Percentiles rank a stretch among this genome's conserved stretches.
phyloP scores from a whole-genome alignment of 2,888 invertebrate species.

The Tenthredo scrophulariae region DNA sequence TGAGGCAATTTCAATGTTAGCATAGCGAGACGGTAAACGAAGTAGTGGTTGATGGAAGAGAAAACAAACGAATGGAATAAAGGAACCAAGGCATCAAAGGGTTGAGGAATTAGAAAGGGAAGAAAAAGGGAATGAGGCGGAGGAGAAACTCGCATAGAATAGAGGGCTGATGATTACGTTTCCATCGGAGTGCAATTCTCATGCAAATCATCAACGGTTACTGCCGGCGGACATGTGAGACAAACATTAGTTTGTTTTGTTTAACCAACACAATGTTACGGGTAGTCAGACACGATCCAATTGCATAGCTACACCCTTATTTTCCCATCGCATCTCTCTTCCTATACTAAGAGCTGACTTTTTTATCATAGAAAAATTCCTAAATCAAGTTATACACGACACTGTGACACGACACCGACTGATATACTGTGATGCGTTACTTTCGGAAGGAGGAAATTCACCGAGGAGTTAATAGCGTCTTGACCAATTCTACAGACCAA shows the following conservation, averaged over 20 bases:
- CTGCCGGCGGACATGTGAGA: constrained; percentile 47
- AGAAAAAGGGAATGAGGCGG: not conserved
- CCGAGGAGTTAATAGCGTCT: not conserved
- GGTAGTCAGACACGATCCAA: constrained; percentile 18
- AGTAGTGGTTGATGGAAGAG: not conserved
- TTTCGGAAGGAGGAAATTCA: not conserved
- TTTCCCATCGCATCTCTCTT: not conserved
- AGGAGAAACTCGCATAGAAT: not conserved
- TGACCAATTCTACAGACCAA: not conserved
- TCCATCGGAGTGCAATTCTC: constrained; percentile 39
- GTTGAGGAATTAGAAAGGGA: not conserved
- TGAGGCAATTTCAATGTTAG: not conserved
- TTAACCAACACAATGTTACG: constrained; percentile 8
- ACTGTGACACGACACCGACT: constrained; percentile 12
- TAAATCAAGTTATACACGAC: constrained; percentile 12
- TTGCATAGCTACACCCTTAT: constrained; percentile 2
- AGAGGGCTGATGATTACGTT: constrained; percentile 36
- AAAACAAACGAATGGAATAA: constrained; percentile 26
- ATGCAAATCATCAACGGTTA: constrained; percentile 49
- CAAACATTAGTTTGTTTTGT: constrained; percentile 51
- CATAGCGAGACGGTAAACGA: not conserved
- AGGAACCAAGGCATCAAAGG: constrained; percentile 7
- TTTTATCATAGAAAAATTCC: not conserved
- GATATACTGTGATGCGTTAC: not conserved
- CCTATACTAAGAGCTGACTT: not conserved